Base-by-base conservation (phyloP, 2,888 invertebrate genomes). In the Ashinkailepas kermadecensis region DNA sequence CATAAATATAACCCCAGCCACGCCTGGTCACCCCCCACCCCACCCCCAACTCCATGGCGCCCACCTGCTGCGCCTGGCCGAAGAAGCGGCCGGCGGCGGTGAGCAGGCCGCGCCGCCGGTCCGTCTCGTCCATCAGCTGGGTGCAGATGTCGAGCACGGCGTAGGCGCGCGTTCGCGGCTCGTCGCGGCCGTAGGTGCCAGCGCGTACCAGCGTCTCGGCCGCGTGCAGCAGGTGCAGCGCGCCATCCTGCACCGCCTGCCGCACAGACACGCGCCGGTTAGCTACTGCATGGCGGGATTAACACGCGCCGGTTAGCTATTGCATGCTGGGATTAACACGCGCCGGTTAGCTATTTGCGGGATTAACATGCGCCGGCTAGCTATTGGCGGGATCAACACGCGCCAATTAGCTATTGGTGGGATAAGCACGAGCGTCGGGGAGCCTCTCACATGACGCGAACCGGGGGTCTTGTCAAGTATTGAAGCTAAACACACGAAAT, bases 151-250 rank as follows among this genome's bases (percentile, higher is more conserved):
- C 91, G 57, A 93, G 88, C 80, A 93, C 90, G 70, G 89, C 89
- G 86, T 93, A 93, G 9, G 93, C 91, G 85, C 92, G 83, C 57
- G 83, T 84, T 91, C 92, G 81, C 23, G 85, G 84, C 86, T 92
- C 91, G 85, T 92, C 91, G 7, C 92, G 92, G 54, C 92, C 92
- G 85, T 92, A 92, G 86, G 92, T 92, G 59, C 92, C 93, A 7
- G 92, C 90, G 54, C 91, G 90, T 78, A 92, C 90, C 82, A 94
- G 89, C 86, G 92, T 92, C 87, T 94, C 94, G 23, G 93, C 94
- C 67, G 93, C 92, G 86, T 92, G 91, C 54, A 94, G 92, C 85
- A 94, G 92, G 87, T 92, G 93, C 81, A 94, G 88, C 12, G 93
- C 92, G 85, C 91, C 90, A 86, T 94, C 94, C 86, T 94, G 92